Base-by-base conservation (phyloP, 2,888 invertebrate genomes). In the Drosophila stalkeri region DNA sequence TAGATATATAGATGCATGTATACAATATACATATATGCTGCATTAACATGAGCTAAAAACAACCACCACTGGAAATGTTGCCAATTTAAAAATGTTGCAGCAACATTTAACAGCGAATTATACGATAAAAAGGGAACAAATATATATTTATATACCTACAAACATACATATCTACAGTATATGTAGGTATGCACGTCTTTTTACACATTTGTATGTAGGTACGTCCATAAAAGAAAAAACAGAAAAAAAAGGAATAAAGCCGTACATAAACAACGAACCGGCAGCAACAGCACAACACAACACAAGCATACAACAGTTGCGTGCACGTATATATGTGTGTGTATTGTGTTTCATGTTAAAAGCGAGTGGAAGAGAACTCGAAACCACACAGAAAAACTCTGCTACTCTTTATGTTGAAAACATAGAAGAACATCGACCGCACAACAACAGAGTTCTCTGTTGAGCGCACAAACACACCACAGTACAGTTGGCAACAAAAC, bases 401-500 rank as follows among this genome's bases (percentile, higher is more conserved):
- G 54, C 68, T 77, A 55, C 67, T 77, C 65, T 72, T 72, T 65
- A 55, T 65, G 62, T 52, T 72, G 67, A 65, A 80, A 84, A 84
- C 84, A 82, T 85, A 84, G 82, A 85, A 82, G 82, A 85, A 82
- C 75, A 72, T 69, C 69, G 69, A 64, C 54, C 59, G 68, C 33
- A 57, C 75, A 73, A 75, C 77, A 81, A 70, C 63, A 70, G 69
- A 60, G 72, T 68, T 63, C 46, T 67, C 64, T 74, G 69, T 64
- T 69, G 62, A 62, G 63, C 65, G 68, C 57, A 68, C 62, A 64
- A 23, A n/a, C 69, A 39, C 37, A 39, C 37, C 37, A 39, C 33
- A 78, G 91, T 91, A 91, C 91, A 91, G 91, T 91, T 90, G 91
- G 79, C 84, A 81, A 90, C 91, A 91, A 91, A 91, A 91, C 91